A percentile compares a stretch with the other conserved stretches of the same genome.
These are phyloP conservation scores for silkworm (Bombyx mori) DNA, from an alignment of 1,140 invertebrate species.

Conservation along the genomic window ASM3026992v2 NC_085107.1:9975501-9976000, in stretches of 20 bases:
- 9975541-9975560: slow-evolving; percentile 82
- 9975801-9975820: too few species aligned
- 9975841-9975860: neutral
- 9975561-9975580: slow-evolving; percentile 58
- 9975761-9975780: neutral
- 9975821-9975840: neutral
- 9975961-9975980: slow-evolving; percentile 37
- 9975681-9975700: slow-evolving; percentile 38
- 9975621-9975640: slow-evolving; percentile 30
- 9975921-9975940: slow-evolving; percentile 37
- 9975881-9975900: slow-evolving; percentile 45
- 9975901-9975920: slow-evolving; percentile 50
- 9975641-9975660: slow-evolving; percentile 48
- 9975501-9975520: slow-evolving; percentile 86
- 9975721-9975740: slow-evolving; percentile 7
- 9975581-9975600: slow-evolving; percentile 59
- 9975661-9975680: slow-evolving; percentile 34
- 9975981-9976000: slow-evolving; percentile 62
- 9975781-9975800: neutral
- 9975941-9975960: slow-evolving; percentile 34
- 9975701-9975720: slow-evolving; percentile 35
- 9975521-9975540: slow-evolving; percentile 88
- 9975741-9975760: neutral
- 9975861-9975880: neutral
- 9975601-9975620: slow-evolving; percentile 53